Evolutionary conservation across 2,113 vertebrate genomes (phyloP).

Genomic region (Mobula hypostoma): DNA sequence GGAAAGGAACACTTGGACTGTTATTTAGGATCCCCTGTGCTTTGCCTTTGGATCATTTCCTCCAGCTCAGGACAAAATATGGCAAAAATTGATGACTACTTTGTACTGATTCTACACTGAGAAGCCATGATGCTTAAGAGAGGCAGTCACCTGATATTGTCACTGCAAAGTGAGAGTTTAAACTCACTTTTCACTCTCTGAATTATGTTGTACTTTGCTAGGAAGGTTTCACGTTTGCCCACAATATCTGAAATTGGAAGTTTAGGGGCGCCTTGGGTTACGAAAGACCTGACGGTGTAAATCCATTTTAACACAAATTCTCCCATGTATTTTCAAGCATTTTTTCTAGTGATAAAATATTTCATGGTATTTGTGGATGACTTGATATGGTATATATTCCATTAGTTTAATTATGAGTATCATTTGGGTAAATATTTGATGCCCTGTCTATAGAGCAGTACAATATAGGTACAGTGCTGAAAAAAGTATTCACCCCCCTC

Average conservation of each 20-base stretch:
- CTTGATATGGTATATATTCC: too few relatives aligned
- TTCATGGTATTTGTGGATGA: too few relatives aligned
- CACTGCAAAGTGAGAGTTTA: neutral
- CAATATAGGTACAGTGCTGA: too few relatives aligned
- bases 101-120: neutral
- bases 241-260: neutral
- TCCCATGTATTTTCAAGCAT: too few relatives aligned
- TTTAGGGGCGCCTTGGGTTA: neutral
- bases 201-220: neutral
- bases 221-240: neutral
- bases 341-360: too few relatives aligned
- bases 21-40: neutral
- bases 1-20: too few relatives aligned
- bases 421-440: too few relatives aligned
- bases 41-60: neutral
- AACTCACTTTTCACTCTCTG: neutral
- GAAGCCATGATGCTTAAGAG: neutral
- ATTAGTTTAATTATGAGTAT: too few relatives aligned
- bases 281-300: too few relatives aligned
- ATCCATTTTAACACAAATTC: too few relatives aligned
- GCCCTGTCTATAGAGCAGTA: too few relatives aligned
- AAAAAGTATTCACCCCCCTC: too few relatives aligned
- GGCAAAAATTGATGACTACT: neutral
- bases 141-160: neutral
- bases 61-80: neutral